phyloP scores from a whole-genome alignment of 2,888 invertebrate species.

The Diploptera punctata region DNA sequence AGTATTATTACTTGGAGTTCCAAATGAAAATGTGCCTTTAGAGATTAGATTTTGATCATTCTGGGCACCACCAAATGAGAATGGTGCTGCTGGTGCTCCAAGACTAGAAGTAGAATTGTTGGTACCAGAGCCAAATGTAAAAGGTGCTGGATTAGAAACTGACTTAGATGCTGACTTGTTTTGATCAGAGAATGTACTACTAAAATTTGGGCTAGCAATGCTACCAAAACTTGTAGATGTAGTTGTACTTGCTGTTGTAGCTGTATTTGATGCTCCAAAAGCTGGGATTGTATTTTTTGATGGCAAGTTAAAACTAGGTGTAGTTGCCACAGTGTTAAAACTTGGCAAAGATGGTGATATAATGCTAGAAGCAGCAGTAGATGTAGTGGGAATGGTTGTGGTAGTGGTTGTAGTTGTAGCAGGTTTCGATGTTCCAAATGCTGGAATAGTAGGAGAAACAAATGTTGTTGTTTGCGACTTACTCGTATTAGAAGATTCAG shows the following conservation, averaged over 20 bases:
- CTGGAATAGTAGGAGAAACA: background rate
- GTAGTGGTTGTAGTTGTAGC: background rate
- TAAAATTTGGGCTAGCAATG: constrained; percentile 12
- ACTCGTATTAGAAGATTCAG: background rate
- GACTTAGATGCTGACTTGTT: constrained; percentile 14
- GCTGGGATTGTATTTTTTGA: constrained; percentile 2
- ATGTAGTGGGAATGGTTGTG: background rate
- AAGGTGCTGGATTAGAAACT: background rate
- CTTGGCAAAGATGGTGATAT: background rate
- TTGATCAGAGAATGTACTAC: constrained; percentile 6
- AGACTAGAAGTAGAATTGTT: background rate
- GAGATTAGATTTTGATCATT: background rate
- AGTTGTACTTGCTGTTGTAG: background rate
- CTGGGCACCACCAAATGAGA: constrained; percentile 20
- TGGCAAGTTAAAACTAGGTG: constrained; percentile 13
- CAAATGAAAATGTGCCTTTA: constrained; percentile 26
- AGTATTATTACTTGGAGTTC: background rate
- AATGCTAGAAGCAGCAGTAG: background rate
- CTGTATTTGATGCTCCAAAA: constrained; percentile 15
- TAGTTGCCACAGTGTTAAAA: constrained; percentile 7
- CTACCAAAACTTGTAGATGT: background rate
- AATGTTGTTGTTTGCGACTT: background rate
- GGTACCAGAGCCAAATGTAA: background rate
- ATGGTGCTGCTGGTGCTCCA: constrained; percentile 9
- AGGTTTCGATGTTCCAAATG: background rate